phyloP scores from a whole-genome alignment of 2,888 invertebrate genomes.

The Drepanosiphum platanoidis region DNA sequence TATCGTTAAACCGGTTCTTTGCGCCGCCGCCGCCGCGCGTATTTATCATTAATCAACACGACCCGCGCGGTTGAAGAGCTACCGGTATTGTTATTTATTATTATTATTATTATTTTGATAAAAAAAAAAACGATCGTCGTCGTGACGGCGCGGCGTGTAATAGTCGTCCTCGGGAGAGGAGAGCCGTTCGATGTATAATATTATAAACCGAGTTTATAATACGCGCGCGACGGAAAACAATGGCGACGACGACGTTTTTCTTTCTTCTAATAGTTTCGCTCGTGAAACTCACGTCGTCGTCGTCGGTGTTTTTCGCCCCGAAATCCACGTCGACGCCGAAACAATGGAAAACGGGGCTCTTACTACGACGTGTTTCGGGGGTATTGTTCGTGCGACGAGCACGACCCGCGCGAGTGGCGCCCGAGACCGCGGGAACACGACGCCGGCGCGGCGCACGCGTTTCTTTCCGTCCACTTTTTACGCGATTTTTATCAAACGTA shows the following conservation, averaged over 20 bases:
- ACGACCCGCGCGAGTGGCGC: neutral
- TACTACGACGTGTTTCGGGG: neutral
- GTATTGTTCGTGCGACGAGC: conserved; percentile 17
- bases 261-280: neutral
- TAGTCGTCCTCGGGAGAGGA: too few relatives aligned
- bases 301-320: neutral
- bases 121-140: too few relatives aligned
- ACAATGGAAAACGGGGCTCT: conserved; percentile 37
- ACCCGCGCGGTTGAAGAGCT: conserved; percentile 45
- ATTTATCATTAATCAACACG: conserved; percentile 51
- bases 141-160: too few relatives aligned
- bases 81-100: conserved; percentile 49
- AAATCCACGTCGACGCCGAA: neutral
- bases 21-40: neutral
- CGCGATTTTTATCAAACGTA: neutral
- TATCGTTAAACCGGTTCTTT: conserved; percentile 39
- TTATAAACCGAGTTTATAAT: too few relatives aligned
- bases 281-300: neutral
- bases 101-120: neutral
- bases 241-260: neutral
- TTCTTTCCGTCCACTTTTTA: neutral
- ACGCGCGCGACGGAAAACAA: neutral
- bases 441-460: neutral
- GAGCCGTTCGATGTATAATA: too few relatives aligned
- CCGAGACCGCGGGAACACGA: neutral